Evolutionary conservation across 2,113 vertebrate species (phyloP).

Genomic region (Microcebus griseorufus): DNA sequence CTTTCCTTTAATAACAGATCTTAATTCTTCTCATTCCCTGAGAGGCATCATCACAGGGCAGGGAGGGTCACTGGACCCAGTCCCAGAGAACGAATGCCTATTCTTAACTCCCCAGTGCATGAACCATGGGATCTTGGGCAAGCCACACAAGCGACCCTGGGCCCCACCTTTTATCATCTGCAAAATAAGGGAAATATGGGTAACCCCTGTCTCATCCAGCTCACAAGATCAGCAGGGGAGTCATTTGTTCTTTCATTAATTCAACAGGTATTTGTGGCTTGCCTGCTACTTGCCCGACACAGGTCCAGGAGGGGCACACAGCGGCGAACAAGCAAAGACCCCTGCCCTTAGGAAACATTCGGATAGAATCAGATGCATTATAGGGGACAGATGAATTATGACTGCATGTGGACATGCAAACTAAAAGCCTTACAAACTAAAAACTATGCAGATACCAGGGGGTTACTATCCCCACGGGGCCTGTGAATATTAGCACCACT

Average conservation of each 20-base stretch:
- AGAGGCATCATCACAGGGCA: not conserved
- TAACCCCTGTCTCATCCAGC: not conserved
- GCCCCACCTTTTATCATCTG: not conserved
- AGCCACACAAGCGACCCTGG: not conserved
- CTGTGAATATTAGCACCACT: not conserved
- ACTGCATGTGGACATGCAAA: not conserved
- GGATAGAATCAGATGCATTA: not conserved
- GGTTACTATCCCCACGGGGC: not conserved
- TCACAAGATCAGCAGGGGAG: not conserved
- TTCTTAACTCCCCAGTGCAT: not conserved
- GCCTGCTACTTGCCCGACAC: not conserved
- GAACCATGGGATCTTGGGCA: not conserved
- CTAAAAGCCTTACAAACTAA: not conserved
- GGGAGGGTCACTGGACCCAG: not conserved
- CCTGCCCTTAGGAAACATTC: not conserved
- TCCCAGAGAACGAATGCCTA: not conserved
- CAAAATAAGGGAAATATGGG: not conserved
- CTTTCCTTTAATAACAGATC: slow-evolving; percentile 47
- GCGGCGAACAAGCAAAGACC: not conserved
- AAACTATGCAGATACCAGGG: not conserved
- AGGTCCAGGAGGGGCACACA: not conserved
- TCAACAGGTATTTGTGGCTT: not conserved
- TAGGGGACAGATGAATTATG: not conserved
- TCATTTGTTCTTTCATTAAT: not conserved
- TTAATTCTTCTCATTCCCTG: not conserved